phyloP scores from a whole-genome alignment of 2,888 invertebrate genomes.

The Xestia c-nigrum region DNA sequence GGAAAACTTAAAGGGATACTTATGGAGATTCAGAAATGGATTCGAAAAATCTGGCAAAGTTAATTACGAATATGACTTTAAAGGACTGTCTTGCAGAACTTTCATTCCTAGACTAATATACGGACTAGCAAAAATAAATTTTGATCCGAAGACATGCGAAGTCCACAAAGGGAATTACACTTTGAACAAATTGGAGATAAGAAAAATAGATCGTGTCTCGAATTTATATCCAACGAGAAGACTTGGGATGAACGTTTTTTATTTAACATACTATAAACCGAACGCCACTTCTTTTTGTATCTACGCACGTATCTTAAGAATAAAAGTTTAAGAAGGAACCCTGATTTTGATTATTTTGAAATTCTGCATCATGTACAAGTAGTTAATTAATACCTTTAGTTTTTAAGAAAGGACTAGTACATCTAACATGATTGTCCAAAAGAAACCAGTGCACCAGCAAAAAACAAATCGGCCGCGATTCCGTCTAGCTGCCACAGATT shows the following conservation, averaged over 20 bases:
- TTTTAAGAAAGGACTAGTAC: neutral
- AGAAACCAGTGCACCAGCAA: neutral
- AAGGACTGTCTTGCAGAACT: constrained; percentile 32
- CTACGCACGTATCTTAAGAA: constrained; percentile 2
- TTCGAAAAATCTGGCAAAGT: constrained; percentile 12
- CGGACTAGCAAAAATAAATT: constrained; percentile 27
- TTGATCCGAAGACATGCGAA: constrained; percentile 39
- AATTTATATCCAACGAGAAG: constrained; percentile 9
- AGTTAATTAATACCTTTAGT: neutral
- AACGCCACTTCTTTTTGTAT: constrained; percentile 32
- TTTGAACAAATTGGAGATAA: constrained; percentile 39
- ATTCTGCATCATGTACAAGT: neutral
- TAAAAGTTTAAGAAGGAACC: constrained; percentile 2
- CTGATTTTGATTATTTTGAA: neutral
- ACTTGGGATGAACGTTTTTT: constrained; percentile 24
- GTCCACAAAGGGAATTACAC: constrained; percentile 32
- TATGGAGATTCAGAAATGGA: constrained; percentile 39
- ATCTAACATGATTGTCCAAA: neutral
- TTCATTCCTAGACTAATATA: constrained; percentile 37
- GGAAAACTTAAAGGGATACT: constrained; percentile 22
- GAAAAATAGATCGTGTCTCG: constrained; percentile 26
- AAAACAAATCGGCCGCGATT: too few species aligned
- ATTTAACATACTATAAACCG: constrained; percentile 34
- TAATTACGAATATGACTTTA: constrained; percentile 18
- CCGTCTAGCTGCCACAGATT: too few species aligned